These are phyloP conservation scores for Halcyon badia DNA, from an alignment of 2,797 vertebrate species.

Conservation along the genomic window DNA sequence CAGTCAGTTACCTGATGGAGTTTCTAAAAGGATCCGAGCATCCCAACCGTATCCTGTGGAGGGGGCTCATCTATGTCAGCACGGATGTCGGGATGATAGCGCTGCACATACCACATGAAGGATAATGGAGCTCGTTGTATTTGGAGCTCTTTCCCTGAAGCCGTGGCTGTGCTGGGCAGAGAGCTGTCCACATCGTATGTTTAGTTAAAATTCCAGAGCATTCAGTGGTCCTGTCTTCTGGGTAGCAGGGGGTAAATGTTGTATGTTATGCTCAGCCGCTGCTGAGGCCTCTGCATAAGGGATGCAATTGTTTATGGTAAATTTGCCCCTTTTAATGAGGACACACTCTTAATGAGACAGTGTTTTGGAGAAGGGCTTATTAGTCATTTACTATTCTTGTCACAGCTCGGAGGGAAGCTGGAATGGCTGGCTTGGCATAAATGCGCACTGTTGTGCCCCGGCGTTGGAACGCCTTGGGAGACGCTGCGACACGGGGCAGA, in stretches of 20 bases:
- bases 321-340: constrained; percentile 52
- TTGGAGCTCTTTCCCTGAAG: neutral
- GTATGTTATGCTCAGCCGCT: constrained; percentile 9
- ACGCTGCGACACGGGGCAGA: rapidly evolving
- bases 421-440: neutral
- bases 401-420: neutral
- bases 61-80: neutral
- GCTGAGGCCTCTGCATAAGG: neutral
- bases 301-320: constrained; percentile 50
- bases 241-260: neutral
- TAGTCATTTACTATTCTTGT: constrained; percentile 9
- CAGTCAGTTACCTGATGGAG: neutral
- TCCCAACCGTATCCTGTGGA: rapidly evolving
- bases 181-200: neutral
- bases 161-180: neutral
- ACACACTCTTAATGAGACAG: constrained; percentile 47
- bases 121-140: neutral
- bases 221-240: neutral
- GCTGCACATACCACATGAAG: neutral
- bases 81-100: neutral
- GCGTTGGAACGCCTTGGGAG: neutral
- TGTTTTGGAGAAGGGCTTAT: constrained; percentile 33
- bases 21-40: neutral
- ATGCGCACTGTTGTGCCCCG: neutral
- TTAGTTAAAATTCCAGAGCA: constrained; percentile 3